phyloP scores from a whole-genome alignment of 2,888 invertebrate genomes.

The Epistrophe grossulariae region DNA sequence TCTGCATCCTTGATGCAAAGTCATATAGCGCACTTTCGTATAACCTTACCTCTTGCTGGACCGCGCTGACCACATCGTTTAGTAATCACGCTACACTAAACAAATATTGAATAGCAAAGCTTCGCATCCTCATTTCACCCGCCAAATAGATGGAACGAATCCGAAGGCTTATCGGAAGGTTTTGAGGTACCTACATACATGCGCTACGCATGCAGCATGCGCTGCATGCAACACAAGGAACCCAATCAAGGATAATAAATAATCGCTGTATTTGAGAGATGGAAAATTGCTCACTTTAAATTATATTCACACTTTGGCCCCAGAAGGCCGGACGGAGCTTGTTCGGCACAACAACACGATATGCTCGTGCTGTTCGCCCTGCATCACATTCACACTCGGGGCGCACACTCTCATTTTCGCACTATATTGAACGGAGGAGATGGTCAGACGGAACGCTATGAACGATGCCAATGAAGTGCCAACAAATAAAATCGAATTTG shows the following conservation, averaged over 20 bases:
- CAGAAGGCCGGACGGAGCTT: conserved; percentile 79
- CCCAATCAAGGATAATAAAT: conserved; percentile 84
- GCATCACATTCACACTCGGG: conserved; percentile 65
- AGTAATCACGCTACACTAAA: conserved; percentile 73
- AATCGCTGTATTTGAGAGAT: conserved; percentile 82
- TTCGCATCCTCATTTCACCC: conserved; percentile 68
- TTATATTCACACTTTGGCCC: conserved; percentile 84
- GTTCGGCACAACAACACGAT: conserved; percentile 19
- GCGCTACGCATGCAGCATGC: conserved; percentile 11
- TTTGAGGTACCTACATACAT: background rate
- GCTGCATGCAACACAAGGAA: conserved; percentile 76
- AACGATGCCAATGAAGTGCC: conserved; percentile 59
- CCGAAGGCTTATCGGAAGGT: conserved; percentile 14
- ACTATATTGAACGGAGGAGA: conserved; percentile 3
- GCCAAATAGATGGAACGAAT: conserved; percentile 54
- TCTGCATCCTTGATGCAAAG: background rate
- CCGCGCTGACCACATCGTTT: conserved; percentile 51
- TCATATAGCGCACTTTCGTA: conserved; percentile 13
- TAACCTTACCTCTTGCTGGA: background rate
- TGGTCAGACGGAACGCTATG: background rate
- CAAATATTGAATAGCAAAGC: conserved; percentile 77
- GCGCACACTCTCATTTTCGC: conserved; percentile 69
- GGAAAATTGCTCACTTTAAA: conserved; percentile 83
- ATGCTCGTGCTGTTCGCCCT: conserved; percentile 38
- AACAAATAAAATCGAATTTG: conserved; percentile 75